Evolutionary conservation across 2,888 invertebrate genomes (phyloP), one percentile per base, ranked within the genome.

Genomic region (Hypomecis atomaria): DNA sequence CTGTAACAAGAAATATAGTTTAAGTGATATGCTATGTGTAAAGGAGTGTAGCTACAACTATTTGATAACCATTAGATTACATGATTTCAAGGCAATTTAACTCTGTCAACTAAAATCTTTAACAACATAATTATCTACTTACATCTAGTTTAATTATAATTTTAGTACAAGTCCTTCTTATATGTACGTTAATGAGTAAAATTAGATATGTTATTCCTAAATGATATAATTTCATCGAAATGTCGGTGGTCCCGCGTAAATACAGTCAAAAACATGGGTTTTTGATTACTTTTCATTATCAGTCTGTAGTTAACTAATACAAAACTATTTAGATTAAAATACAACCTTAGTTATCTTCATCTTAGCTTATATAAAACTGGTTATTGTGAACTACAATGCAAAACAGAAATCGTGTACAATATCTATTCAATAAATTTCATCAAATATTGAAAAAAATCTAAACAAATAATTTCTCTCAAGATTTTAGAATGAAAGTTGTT

Each of bases 161-260:
- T 23, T 52, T 52, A 52, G 52, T 52, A 52, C 40, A 52, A 50
- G 9, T 50, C 11, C 13, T 11, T 23, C 52, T 52, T 55, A 55
- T 2, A 33, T 6, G 7, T 36, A 34, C 9, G 11, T 47, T 60
- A 61, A 52, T 48, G 6, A 50, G 11, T 56, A 57, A 44, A 44
- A 50, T 52, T 40, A 57, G 36, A 44, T 42, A 43, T 45, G 52
- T 56, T 33, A 55, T 50, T 50, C 42, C 55, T 62, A 69, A n/a
- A 58, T 23, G 23, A 54, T 34, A 69, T 52, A 53, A 72, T 73
- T 73, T 72, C 73, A 73, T 75, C 71, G 75, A 75, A 72, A 71
- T 57, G 57, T 82, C 82, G 82, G 82, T 82, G 82, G 82, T 82
- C 78, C 81, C 78, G 76, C 72, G 72, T 76, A 73, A 76, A 71